Conservation (phyloP, 2,113 vertebrate species). For the Oncorhynchus gorbuscha region DNA sequence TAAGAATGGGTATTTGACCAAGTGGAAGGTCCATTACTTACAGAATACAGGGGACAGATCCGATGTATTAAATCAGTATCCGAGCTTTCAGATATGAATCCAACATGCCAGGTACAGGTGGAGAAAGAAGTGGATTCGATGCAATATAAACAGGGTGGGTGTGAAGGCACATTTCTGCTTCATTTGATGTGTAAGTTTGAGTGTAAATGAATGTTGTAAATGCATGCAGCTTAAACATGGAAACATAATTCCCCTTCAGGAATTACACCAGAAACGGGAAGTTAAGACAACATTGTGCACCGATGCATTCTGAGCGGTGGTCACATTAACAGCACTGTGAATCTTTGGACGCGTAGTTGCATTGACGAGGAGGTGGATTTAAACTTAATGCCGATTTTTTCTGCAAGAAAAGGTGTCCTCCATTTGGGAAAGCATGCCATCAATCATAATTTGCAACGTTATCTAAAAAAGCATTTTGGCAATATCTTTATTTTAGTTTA, state of each 20-base stretch:
- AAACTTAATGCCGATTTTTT: no score
- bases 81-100: not conserved
- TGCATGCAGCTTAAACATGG: conserved; percentile 38
- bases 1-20: not conserved
- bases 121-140: conserved; percentile 11
- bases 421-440: not conserved
- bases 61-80: no score
- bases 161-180: conserved; percentile 35
- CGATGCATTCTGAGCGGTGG: not conserved
- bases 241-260: conserved; percentile 30
- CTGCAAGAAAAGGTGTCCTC: not conserved
- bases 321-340: not conserved
- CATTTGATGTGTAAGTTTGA: conserved; percentile 43
- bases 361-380: not conserved
- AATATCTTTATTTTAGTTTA: no score
- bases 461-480: not conserved
- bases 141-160: conserved; percentile 26
- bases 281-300: not conserved
- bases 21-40: not conserved
- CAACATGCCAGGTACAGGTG: not conserved
- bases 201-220: conserved; percentile 41
- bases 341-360: not conserved
- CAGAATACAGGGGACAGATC: not conserved
- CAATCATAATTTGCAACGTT: not conserved
- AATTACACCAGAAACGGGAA: conserved; percentile 20